Conservation (phyloP, 1,140 invertebrate species). For the Helicoverpa zea region DNA sequence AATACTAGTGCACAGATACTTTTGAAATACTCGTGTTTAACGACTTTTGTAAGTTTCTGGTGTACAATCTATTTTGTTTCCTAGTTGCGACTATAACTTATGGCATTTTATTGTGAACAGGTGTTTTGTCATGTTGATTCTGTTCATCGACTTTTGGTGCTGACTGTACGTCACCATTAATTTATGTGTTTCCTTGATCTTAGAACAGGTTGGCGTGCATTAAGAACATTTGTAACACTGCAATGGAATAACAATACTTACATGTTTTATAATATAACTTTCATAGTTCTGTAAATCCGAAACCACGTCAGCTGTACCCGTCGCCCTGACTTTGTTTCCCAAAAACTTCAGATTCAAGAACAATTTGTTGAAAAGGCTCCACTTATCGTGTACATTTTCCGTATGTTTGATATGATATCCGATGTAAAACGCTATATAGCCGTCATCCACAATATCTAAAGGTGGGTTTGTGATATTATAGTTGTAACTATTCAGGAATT, state of each 20-base stretch:
- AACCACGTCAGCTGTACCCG: conserved; percentile 78
- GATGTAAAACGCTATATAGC: conserved; percentile 80
- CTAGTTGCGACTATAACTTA: too few relatives aligned
- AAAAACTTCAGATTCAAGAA: conserved; percentile 81
- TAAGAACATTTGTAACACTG: neutral
- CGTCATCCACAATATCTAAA: conserved; percentile 76
- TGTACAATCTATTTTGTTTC: too few relatives aligned
- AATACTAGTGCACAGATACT: too few relatives aligned
- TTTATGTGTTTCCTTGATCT: too few relatives aligned
- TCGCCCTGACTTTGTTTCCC: conserved; percentile 81
- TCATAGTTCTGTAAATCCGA: conserved; percentile 80
- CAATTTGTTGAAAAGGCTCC: conserved; percentile 75
- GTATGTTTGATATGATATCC: conserved; percentile 79
- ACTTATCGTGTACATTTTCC: conserved; percentile 69
- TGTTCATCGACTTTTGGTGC: too few relatives aligned
- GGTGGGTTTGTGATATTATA: conserved; percentile 65
- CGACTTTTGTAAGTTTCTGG: too few relatives aligned
- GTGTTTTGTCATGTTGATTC: too few relatives aligned
- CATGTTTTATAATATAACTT: conserved; percentile 69
- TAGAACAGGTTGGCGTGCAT: too few relatives aligned
- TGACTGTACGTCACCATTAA: too few relatives aligned
- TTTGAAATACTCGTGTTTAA: too few relatives aligned
- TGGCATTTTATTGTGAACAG: too few relatives aligned
- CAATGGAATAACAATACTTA: conserved; percentile 63
- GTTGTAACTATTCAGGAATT: conserved; percentile 77